These are phyloP conservation scores for Poecile atricapillus DNA, from an alignment of 2,113 vertebrate species.

Conservation along the genomic window DNA sequence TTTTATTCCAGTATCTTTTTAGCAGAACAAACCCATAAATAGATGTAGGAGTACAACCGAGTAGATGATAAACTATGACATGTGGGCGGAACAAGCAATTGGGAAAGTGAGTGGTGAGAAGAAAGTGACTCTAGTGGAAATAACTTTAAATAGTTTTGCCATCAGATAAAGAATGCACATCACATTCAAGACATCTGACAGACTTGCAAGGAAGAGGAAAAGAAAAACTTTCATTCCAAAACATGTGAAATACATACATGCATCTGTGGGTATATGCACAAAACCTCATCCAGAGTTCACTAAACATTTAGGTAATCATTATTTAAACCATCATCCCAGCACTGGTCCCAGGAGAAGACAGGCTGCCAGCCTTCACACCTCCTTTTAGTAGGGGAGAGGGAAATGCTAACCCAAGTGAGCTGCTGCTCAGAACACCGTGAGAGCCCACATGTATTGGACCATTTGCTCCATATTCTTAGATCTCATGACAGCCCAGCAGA, in stretches of 20 bases:
- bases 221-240: not conserved
- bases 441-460: not conserved
- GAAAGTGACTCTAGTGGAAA: constrained; percentile 8
- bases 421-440: not conserved
- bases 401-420: not conserved
- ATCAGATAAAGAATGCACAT: not conserved
- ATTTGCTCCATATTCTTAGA: not conserved
- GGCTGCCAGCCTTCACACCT: not conserved
- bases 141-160: constrained; percentile 8
- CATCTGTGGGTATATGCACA: not conserved
- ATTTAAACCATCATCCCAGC: not conserved
- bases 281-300: not conserved
- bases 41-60: not conserved
- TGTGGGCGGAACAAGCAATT: constrained; percentile 10
- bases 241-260: not conserved
- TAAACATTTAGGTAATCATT: not conserved
- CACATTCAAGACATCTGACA: not conserved
- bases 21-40: constrained; percentile 26
- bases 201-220: not conserved
- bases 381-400: not conserved
- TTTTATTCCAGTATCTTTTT: not conserved
- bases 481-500: not conserved
- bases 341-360: not conserved
- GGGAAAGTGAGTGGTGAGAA: not conserved
- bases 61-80: constrained; percentile 14